Conservation (phyloP, 2,888 invertebrate genomes). For the Hirtodrosophila trivittata region DNA sequence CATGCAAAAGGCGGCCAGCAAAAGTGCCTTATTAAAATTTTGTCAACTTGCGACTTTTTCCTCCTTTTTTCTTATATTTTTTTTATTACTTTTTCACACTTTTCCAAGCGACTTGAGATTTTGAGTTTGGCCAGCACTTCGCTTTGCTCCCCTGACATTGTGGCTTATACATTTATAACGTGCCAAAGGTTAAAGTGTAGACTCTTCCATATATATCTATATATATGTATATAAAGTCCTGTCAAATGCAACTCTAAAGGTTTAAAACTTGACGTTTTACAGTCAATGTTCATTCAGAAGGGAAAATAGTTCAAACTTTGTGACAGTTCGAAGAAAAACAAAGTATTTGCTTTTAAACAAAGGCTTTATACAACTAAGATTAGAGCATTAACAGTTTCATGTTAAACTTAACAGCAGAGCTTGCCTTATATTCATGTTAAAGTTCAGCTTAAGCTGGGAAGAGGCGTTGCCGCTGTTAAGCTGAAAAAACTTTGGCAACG, state of each 20-base stretch:
- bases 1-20: slow-evolving; percentile 68
- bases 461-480: too few relatives aligned
- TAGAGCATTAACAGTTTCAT: too few relatives aligned
- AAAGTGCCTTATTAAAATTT: slow-evolving; percentile 79
- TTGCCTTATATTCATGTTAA: too few relatives aligned
- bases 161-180: slow-evolving; percentile 60
- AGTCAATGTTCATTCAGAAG: too few relatives aligned
- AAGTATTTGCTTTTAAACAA: too few relatives aligned
- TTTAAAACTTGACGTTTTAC: too few relatives aligned
- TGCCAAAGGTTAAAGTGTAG: slow-evolving; percentile 20
- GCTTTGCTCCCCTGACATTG: slow-evolving; percentile 55
- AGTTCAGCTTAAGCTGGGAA: too few relatives aligned
- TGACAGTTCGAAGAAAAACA: too few relatives aligned
- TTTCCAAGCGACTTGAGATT: slow-evolving; percentile 33
- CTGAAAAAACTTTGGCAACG: too few relatives aligned
- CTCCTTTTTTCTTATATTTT: slow-evolving; percentile 16
- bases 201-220: slow-evolving; percentile 2
- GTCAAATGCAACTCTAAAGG: slow-evolving; percentile 12
- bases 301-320: too few relatives aligned
- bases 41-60: slow-evolving; percentile 68
- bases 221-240: slow-evolving; percentile 2
- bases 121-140: slow-evolving; percentile 27
- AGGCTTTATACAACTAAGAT: too few relatives aligned
- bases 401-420: too few relatives aligned
- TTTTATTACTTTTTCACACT: slow-evolving; percentile 66